A percentile compares a stretch with the other conserved stretches of the same genome.
These are phyloP conservation scores for Zootermopsis nevadensis DNA, from an alignment of 2,888 invertebrate species.

Conservation along the genomic window DNA sequence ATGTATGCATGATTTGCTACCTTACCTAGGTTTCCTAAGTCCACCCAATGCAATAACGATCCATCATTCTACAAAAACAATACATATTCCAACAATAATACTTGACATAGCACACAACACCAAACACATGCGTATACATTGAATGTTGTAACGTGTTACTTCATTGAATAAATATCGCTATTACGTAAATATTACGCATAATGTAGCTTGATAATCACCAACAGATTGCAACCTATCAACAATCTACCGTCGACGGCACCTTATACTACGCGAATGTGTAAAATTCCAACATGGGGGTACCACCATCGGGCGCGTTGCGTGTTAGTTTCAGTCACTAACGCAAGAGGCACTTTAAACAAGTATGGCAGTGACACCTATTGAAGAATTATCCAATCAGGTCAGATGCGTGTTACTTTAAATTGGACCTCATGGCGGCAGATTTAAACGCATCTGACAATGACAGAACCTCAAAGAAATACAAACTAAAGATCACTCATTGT, in stretches of 20 bases:
- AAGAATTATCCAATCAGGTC: too few species aligned
- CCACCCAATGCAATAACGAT: constrained; percentile 21
- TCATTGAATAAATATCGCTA: neutral
- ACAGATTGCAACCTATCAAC: neutral
- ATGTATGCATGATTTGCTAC: neutral
- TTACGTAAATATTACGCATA: neutral
- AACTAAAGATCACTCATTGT: too few species aligned
- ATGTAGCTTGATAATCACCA: neutral
- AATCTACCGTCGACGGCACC: constrained; percentile 27
- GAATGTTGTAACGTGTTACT: neutral
- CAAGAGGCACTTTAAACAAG: neutral
- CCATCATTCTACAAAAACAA: constrained; percentile 29
- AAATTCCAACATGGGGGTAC: constrained; percentile 40
- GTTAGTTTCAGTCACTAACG: neutral
- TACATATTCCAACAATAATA: constrained; percentile 9
- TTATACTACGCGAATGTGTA: constrained; percentile 37
- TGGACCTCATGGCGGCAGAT: too few species aligned
- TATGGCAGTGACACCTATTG: neutral
- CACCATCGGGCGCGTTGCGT: neutral
- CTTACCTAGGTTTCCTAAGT: constrained; percentile 22
- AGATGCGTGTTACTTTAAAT: too few species aligned
- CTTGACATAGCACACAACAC: neutral
- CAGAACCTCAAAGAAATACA: too few species aligned
- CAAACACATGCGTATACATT: neutral
- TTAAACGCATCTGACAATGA: too few species aligned